A percentile compares a stretch with the other conserved stretches of the same genome.
phyloP scores from a whole-genome alignment of 2,797 vertebrate species.

The Cossypha heuglini region DNA sequence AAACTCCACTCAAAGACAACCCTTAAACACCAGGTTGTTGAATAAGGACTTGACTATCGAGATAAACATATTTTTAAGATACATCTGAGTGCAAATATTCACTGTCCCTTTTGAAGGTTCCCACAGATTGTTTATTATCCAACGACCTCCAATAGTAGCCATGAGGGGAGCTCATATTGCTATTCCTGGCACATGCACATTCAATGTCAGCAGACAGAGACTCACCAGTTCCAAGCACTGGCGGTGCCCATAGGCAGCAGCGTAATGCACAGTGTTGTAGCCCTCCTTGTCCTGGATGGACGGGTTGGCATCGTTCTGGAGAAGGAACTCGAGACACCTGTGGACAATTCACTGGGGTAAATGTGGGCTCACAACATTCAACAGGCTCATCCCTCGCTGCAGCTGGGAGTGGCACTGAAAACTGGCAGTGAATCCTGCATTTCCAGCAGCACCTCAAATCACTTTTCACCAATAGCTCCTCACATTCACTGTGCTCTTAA shows the following conservation, averaged over 20 bases:
- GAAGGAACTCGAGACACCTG: slow-evolving; percentile 94
- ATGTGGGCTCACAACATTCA: neutral
- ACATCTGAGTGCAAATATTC: neutral
- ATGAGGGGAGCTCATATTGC: neutral
- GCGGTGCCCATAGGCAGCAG: slow-evolving; percentile 94
- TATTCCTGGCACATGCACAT: no score
- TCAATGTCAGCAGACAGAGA: fast-evolving
- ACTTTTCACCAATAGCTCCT: neutral
- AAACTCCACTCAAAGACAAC: neutral
- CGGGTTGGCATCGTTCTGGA: slow-evolving; percentile 88
- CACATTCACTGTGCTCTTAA: neutral
- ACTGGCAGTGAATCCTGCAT: neutral
- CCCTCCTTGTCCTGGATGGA: slow-evolving; percentile 91
- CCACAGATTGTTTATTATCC: neutral
- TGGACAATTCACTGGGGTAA: slow-evolving; percentile 16
- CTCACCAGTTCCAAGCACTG: slow-evolving; percentile 92
- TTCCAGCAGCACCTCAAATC: neutral
- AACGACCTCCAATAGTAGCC: neutral
- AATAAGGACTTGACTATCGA: neutral
- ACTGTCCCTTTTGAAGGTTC: neutral
- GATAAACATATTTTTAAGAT: neutral
- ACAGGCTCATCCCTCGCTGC: neutral
- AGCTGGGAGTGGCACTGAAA: neutral
- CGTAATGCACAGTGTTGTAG: slow-evolving; percentile 92
- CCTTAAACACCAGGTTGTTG: neutral